Base-by-base conservation (phyloP, 2,888 invertebrate species). In the Ophion costatus region DNA sequence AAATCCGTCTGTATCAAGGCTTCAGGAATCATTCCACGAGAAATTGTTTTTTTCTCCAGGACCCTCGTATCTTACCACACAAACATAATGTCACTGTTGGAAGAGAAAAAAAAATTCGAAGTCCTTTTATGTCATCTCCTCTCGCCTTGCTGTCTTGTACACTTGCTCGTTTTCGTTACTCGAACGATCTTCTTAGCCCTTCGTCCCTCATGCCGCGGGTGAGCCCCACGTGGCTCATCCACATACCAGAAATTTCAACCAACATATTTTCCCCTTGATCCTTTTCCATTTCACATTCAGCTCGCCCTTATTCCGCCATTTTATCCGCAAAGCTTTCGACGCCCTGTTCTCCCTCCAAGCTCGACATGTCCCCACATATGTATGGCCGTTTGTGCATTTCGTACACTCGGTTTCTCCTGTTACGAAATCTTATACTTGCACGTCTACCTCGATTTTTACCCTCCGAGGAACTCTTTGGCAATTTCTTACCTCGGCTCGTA, bases 291-390 rank as follows among this genome's bases (percentile, higher is more conserved):
- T 85, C 67, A 67, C 56, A 29, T 42, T 78, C 56, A 38, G 38
- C 59, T 67, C 64, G 24, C 42, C 84, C 87, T 85, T 83, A 79
- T 82, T 82, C 74, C 88, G 83, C 88, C 84, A 80, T 86, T 84
- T 83, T 69, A 75, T 81, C 75, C 29, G 81, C 67, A 71, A 80
- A 86, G 70, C 86, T 86, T 84, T 80, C 76, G 79, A 77, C 86
- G 77, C 83, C 80, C 66, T 74, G 11, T 1, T 33, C 45, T 78
- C 51, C 29, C 74, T 22, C 42, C 51, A 24, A 63, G 24, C 71
- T 67, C 33, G 6, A 79, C 45, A 64, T 22, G 22, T 57, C 61
- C 14, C 29, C 24, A 24, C 29, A 64, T 59, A 71, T 9, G 14
- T 67, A 38, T 42, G 22, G 59, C 17, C 24, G 42, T 38, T 56